Evolutionary conservation across 30 jellyfish, hydroid and myxozoan species (phyloP).

Genomic region (Mastigias papua): DNA sequence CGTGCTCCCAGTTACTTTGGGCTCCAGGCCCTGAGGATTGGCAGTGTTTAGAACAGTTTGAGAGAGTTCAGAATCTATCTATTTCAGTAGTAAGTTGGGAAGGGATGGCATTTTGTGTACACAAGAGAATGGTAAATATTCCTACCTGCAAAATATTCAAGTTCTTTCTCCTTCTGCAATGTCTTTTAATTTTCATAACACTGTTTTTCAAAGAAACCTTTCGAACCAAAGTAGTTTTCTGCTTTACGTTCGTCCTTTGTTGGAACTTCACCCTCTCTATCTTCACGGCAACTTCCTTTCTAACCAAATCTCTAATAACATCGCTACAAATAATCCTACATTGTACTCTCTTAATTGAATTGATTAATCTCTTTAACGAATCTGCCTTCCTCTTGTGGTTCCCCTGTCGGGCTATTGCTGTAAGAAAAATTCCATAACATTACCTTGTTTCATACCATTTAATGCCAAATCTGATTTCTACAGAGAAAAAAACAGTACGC

Average conservation of each 20-base stretch:
- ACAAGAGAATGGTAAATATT: not conserved
- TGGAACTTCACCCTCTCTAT: not conserved
- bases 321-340: not conserved
- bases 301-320: not conserved
- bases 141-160: not conserved
- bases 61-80: no score
- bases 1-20: no score
- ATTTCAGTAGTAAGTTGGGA: no score
- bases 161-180: not conserved
- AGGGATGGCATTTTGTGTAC: not conserved
- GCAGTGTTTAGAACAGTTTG: no score
- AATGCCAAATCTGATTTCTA: no score
- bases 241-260: not conserved
- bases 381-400: not conserved
- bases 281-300: not conserved
- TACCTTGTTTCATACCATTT: no score
- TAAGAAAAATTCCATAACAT: no score
- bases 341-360: not conserved
- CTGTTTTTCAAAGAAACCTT: not conserved
- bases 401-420: not conserved
- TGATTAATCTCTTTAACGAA: not conserved
- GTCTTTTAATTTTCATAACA: not conserved
- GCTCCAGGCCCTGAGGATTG: no score
- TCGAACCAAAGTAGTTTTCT: not conserved
- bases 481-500: no score